A percentile compares a stretch with the other conserved stretches of the same genome.
phyloP scores from a whole-genome alignment of 2,797 vertebrate species.

The Falco cherrug region DNA sequence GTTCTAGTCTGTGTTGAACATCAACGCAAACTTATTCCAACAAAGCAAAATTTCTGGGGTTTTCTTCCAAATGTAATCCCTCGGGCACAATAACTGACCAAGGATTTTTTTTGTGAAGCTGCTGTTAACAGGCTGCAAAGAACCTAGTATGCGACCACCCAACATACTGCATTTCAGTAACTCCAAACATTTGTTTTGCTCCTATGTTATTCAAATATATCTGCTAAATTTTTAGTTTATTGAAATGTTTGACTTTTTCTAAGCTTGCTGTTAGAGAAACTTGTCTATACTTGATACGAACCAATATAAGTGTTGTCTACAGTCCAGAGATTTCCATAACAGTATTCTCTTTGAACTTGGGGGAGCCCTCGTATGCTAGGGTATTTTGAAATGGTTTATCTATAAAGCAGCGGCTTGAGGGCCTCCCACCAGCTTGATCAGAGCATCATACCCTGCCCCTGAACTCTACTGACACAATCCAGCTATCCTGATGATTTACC shows the following conservation, averaged over 20 bases:
- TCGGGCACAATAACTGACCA: neutral
- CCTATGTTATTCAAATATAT: neutral
- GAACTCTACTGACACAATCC: neutral
- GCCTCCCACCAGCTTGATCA: neutral
- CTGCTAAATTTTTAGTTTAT: neutral
- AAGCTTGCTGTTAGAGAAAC: neutral
- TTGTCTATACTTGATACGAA: neutral
- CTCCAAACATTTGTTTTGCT: neutral
- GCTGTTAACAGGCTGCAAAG: neutral
- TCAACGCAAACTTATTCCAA: neutral
- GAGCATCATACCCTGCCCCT: neutral
- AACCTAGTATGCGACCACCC: neutral
- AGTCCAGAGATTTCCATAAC: neutral
- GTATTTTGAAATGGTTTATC: neutral
- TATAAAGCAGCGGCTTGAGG: neutral
- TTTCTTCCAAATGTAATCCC: neutral
- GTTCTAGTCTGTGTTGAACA: neutral
- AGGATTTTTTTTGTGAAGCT: neutral
- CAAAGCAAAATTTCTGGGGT: neutral
- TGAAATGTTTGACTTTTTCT: neutral
- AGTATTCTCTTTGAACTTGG: neutral
- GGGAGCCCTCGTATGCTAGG: rapidly evolving
- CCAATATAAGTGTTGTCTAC: neutral
- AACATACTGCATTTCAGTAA: neutral
- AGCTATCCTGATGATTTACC: neutral